Evolutionary conservation across 2,888 invertebrate species (phyloP), one percentile per base, ranked within the genome.

Genomic region (Acleris sparsana): DNA sequence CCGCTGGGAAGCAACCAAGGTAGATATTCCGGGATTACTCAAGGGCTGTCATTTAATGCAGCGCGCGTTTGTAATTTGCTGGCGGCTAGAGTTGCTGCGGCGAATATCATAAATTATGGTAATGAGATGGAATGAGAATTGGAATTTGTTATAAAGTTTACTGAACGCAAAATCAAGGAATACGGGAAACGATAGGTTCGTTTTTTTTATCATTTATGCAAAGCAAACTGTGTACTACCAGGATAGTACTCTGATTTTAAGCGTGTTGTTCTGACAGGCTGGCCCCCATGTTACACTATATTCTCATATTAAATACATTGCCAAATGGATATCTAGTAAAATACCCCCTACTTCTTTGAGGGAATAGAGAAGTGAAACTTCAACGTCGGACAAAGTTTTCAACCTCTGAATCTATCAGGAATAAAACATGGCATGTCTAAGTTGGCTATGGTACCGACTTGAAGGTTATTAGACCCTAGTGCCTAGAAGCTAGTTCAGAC

Each of bases 61-160:
- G 73, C 69, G 72, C 84, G 79, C 82, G 82, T 81, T 69, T 73
- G 71, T 80, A 80, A 83, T 83, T 81, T 80, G 77, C 75, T 67
- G 63, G 63, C 57, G 48, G 29, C 69, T 65, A 61, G 56, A 53
- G 56, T 29, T 57, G 56, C 11, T 43, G 9, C 49, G 46, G 11
- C 5, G 44, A 39, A 53, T 53, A 53, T 62, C 61, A 53, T 62
- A 20, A 46, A 46, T 53, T 62, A 62, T 62, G 46, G 44, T 52
- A 52, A 53, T 22, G 48, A 18, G 18, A 46, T 48, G n/a, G 33
- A 53, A 29, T 39, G 39, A 13, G 39, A 53, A 53, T 20, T 5
- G 48, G 6, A 53, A 29, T 53, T 46, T 61, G 29, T 53, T 16
- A 7, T 46, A 29, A 53, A 44, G 20, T 52, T 25, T 52, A 62